Evolutionary conservation across 2,888 invertebrate genomes (phyloP).

Genomic region (Ophion ventricosus): DNA sequence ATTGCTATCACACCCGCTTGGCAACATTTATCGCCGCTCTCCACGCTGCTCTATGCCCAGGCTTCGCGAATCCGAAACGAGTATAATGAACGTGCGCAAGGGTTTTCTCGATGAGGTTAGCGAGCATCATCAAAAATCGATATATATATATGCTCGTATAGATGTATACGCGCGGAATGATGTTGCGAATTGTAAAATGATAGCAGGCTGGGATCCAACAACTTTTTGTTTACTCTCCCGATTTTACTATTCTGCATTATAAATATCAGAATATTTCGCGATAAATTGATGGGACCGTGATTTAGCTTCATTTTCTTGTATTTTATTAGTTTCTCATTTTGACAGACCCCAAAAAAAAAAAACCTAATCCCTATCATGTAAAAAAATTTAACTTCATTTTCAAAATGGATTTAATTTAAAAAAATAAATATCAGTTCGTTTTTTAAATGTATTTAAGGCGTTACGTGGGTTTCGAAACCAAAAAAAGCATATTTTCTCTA

Average conservation of each 20-base stretch:
- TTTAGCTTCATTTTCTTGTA: neutral
- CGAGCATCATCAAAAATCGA: constrained; percentile 17
- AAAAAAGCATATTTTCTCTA: no score
- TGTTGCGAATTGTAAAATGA: constrained; percentile 1
- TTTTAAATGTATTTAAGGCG: no score
- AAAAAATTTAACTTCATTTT: neutral
- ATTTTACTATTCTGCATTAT: neutral
- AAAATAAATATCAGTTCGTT: neutral
- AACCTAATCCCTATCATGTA: no score
- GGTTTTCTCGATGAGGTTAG: constrained; percentile 29
- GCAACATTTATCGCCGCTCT: constrained; percentile 71
- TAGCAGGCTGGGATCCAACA: constrained; percentile 13
- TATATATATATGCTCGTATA: neutral
- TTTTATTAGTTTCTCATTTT: neutral
- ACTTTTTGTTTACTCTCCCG: constrained; percentile 35
- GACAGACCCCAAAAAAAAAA: neutral
- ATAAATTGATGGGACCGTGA: neutral
- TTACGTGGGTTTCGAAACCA: no score
- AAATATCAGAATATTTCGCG: neutral
- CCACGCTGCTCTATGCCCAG: constrained; percentile 65
- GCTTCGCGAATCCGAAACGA: constrained; percentile 68
- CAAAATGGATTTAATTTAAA: neutral
- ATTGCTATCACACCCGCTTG: constrained; percentile 72
- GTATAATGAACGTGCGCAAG: constrained; percentile 72
- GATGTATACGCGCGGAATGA: neutral